Base-by-base conservation (phyloP, 2,797 vertebrate species). In the Kryptolebias ocellatus region DNA sequence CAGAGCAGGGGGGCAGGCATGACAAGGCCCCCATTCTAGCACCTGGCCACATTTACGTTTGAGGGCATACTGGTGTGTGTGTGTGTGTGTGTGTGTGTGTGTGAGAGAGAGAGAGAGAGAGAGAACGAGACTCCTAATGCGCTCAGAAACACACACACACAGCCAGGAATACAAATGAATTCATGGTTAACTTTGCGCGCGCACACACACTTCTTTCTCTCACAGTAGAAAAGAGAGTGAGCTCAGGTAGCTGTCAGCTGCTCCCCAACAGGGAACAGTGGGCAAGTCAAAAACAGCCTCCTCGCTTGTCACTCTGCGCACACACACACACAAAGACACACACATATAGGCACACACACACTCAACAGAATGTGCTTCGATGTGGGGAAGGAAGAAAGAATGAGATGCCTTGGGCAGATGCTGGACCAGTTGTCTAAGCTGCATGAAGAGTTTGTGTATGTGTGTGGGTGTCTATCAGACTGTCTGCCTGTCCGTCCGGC, bases 201-300 rank as follows among this genome's bases (percentile, higher is more conserved):
- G 67, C 70, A 65, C 60, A 56, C 64, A 12, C 51, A 18, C 71
- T 61, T 63, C 55, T 50, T 75, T 71, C 66, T 58, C 68, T 72
- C 60, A 52, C 24, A 64, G 74, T 87, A 84, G 76, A 83, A 86
- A 83, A 82, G 84, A 79, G 80, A 85, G 84, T 55, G 76, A 89
- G 86, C 85, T 84, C 88, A 90, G 91, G 87, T 92, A 89, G 82
- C 85, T 91, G 90, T 91, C 90, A 92, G 84, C 65, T 39, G 68
- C 71, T 89, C 71, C 83, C 81, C 91, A 84, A 85, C 74, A 66
- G 88, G 89, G 87, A 91, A 88, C 86, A 89, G 85, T 90, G 79
- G 84, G 75, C 86, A 82, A 88, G 89, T 91, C 90, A 84, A 82
- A 88, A 89, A 83, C 89, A 83, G 74, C 78, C 79, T 87, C 78